Conservation (phyloP, 2,797 vertebrate genomes). For the Pteronotus mesoamericanus region DNA sequence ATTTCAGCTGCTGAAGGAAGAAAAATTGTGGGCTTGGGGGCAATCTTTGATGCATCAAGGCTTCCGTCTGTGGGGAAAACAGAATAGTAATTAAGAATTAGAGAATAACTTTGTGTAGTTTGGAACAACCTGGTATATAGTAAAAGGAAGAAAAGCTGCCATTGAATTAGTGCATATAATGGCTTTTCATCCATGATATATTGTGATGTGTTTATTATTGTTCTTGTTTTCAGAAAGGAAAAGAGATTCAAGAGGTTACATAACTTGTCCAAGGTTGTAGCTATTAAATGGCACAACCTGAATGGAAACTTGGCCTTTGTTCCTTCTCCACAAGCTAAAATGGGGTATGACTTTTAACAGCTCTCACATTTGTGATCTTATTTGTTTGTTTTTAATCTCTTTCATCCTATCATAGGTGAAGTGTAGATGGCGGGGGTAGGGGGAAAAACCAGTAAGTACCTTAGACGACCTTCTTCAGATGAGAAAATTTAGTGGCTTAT, state of each 20-base stretch:
- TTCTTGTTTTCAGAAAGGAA: background rate
- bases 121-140: background rate
- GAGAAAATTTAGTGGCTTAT: background rate
- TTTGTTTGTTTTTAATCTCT: background rate
- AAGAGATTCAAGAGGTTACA: background rate
- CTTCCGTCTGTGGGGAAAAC: background rate
- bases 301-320: background rate
- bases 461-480: background rate
- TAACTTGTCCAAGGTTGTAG: background rate
- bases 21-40: constrained; percentile 59
- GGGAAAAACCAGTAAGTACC: background rate
- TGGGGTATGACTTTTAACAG: background rate
- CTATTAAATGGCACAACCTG: background rate
- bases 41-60: background rate
- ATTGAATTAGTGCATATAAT: background rate
- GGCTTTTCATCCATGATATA: background rate
- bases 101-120: background rate
- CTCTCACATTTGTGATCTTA: background rate
- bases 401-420: background rate
- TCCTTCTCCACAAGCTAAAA: background rate
- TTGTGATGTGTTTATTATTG: background rate
- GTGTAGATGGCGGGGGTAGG: too few relatives aligned
- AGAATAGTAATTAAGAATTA: background rate
- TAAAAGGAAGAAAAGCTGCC: background rate
- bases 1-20: constrained; percentile 27